Base-by-base conservation (phyloP, 2,888 invertebrate species). In the Halictus quadricinctus region DNA sequence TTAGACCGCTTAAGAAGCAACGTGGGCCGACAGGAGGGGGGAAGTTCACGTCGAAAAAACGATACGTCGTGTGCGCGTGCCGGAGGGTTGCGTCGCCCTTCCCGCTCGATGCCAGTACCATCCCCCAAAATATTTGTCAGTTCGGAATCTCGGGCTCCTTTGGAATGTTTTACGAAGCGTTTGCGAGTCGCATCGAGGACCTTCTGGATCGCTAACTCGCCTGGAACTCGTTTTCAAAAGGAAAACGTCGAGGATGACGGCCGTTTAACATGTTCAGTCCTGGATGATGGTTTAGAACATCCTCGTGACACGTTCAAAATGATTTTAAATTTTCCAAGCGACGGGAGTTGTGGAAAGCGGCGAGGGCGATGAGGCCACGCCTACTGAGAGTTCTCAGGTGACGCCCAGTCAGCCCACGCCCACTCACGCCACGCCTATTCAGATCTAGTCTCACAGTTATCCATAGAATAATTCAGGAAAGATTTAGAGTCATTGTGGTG, bases 1-100 rank as follows among this genome's bases (percentile, higher is more conserved):
- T 84, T 43, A 83, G 86, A 89, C 89, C 88, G 89, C 83, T 88
- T 81, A 87, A 90, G 73, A 90, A 90, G 90, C 90, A 79, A 76
- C 70, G 70, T 70, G 43, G 70, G 43, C 43, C 70, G 66, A 69
- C 36, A 69, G 66, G 66, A 69, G 36, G 21, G 66, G 46, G 29
- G 13, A 43, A 48, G 46, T 25, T 36, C 66, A 41, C 66, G 66
- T 69, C 77, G 77, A 41, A 70, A 50, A 66, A 50, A 43, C 29
- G 74, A 74, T 78, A n/a, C 73, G 66, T 43, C 41, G 15, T 25
- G 46, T 48, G 25, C 66, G 58, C 36, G 66, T 69, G 66, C 66
- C 66, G 36, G 41, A 69, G 66, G 64, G 66, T 36, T 4, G 36
- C 36, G 36, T 69, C 66, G 21, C 36, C 66, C 41, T 41, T 69